Evolutionary conservation across 2,888 invertebrate genomes (phyloP), one percentile per base, ranked within the genome.

Genomic region (Erynnis tages): DNA sequence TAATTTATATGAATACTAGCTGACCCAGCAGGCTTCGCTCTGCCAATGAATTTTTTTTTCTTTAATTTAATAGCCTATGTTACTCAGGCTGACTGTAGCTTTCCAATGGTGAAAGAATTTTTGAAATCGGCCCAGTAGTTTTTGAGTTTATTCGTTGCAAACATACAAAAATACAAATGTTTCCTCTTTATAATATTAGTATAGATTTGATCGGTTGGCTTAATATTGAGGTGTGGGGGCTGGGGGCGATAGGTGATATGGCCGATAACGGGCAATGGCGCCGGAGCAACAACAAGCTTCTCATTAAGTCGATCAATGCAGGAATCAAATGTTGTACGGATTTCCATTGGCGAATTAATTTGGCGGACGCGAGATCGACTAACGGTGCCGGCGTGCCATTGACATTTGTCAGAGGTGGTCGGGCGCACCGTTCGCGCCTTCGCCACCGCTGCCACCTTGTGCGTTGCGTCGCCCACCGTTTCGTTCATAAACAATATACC

Each of bases 321-420:
- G 73, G 78, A 80, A 81, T 84, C 77, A 73, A 86, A 80, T 75
- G 79, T 65, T 70, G 77, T 75, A 71, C 73, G 77, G 76, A 82
- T 80, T 79, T 78, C 71, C 73, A 82, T 82, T 79, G 82, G 85
- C 80, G 76, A 86, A 88, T 87, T 85, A 88, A 86, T 87, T 88
- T 76, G 84, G 83, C 82, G 76, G 76, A 71, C 78, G 81, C 78
- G 80, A 83, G 87, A 87, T 85, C 79, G 82, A 80, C 73, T 88
- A 89, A 88, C 88, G 88, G 88, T 85, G 76, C 63, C 63, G 75
- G 73, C 82, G 80, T 86, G 88, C 87, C 88, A 88, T 77, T 87
- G 88, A 87, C 88, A 88, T 82, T 81, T 82, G 85, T 82, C 84
- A 82, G 82, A 69, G 71, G 72, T 69, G 76, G 75, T 71, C 73